Base-by-base conservation (phyloP, 2,888 invertebrate species). In the Zelleria hepariella region DNA sequence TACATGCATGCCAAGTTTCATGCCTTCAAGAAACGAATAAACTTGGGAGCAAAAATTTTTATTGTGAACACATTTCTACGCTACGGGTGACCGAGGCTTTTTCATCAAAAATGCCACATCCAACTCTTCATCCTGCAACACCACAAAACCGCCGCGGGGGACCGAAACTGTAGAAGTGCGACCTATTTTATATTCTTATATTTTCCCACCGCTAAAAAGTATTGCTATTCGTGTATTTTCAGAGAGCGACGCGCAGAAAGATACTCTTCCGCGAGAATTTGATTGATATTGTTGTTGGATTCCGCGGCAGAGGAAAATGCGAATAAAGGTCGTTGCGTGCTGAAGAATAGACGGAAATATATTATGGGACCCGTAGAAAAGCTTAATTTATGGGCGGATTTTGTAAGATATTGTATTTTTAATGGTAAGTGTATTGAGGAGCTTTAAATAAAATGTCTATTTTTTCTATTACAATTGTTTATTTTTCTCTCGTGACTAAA, bases 151-250 rank as follows among this genome's bases (percentile, higher is more conserved):
- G 72, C 77, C 73, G 65, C 74, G 62, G 76, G 76, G 72, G 67
- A 71, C 67, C 60, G 72, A 65, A 72, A 72, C 70, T 67, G 69
- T 67, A 77, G 71, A 62, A 68, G 65, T 63, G 52, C 69, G 75
- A 75, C 74, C 77, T 72, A 77, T 77, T 81, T 82, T 70, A 75
- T 73, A 76, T 71, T 73, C 73, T 65, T 20, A 51, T 51, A 51
- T 20, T 51, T 20, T 18, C 6, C 27, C 72, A 61, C 62, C 60
- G 57, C 63, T 63, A 64, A 68, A 72, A 71, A 68, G 67, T 68
- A 73, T 66, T 66, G 64, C 66, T 66, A 66, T 63, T 64, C 65
- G 65, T 72, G 15, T 42, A 70, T 77, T 75, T 78, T 71, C 68
- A 65, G 66, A 68, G 68, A 67, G 68, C 72, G 1, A 51, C 10